Conservation (phyloP, 1,140 invertebrate species). For the Bombus pyrosoma region DNA sequence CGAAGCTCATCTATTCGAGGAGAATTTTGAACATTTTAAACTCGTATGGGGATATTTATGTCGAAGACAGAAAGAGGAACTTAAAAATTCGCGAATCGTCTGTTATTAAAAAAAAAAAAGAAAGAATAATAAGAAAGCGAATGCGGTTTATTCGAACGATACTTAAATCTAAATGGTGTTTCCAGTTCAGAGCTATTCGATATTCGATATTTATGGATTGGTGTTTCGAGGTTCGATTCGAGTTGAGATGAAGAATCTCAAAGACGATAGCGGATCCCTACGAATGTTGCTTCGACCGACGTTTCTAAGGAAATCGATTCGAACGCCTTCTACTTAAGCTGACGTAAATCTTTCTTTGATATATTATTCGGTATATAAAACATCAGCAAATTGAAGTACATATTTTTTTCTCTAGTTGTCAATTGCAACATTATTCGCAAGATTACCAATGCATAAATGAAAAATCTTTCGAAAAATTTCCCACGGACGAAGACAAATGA, state of each 20-base stretch:
- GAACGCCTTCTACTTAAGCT: neutral
- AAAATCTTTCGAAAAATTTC: neutral
- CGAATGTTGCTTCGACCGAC: slow-evolving; percentile 11
- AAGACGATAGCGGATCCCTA: slow-evolving; percentile 13
- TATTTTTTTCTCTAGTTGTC: neutral
- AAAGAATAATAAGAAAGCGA: neutral
- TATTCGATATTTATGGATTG: slow-evolving; percentile 48
- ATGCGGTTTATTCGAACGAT: slow-evolving; percentile 15
- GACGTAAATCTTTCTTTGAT: neutral
- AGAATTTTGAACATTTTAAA: neutral
- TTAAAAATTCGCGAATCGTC: neutral
- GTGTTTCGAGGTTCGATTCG: slow-evolving; percentile 27
- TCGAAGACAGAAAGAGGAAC: neutral
- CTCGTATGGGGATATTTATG: neutral
- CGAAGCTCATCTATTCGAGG: neutral
- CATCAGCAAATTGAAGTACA: neutral
- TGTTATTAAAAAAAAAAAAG: neutral
- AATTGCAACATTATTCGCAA: neutral
- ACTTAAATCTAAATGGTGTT: slow-evolving; percentile 12
- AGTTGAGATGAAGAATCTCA: neutral
- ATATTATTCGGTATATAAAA: neutral
- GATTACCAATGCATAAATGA: neutral
- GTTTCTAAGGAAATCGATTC: slow-evolving; percentile 43
- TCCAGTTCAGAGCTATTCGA: slow-evolving; percentile 32
- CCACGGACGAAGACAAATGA: no score